Evolutionary conservation across 1,140 invertebrate species (phyloP).

Genomic region (Cotesia chilonis): DNA sequence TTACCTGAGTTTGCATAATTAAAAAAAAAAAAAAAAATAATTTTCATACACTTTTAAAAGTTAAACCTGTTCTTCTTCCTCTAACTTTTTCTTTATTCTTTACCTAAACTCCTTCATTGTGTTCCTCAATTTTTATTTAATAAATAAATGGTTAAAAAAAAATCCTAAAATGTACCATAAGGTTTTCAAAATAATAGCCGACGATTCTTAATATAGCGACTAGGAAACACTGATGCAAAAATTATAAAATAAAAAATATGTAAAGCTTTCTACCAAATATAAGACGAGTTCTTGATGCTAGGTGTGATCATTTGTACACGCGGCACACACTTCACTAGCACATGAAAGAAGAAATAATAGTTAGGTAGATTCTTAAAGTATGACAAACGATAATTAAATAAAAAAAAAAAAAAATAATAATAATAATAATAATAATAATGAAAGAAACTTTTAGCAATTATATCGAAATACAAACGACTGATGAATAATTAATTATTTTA

Average conservation of each 20-base stretch:
- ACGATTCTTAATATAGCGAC: no score
- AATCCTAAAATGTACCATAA: no score
- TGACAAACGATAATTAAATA: no score
- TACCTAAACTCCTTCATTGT: not conserved
- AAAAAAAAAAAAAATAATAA: no score
- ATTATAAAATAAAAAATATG: constrained; percentile 21
- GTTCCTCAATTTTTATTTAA: no score
- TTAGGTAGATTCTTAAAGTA: constrained; percentile 49
- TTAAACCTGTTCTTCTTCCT: constrained; percentile 38
- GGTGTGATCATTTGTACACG: constrained; percentile 11
- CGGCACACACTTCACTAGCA: constrained; percentile 21
- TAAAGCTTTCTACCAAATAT: constrained; percentile 65
- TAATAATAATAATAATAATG: no score
- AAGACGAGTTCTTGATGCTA: constrained; percentile 37
- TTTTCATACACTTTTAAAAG: not conserved
- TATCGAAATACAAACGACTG: constrained; percentile 63
- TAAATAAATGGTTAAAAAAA: not conserved
- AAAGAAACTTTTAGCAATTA: constrained; percentile 53
- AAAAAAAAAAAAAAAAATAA: not conserved
- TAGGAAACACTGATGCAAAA: no score
- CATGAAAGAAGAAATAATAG: constrained; percentile 47
- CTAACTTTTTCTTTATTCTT: constrained; percentile 1
- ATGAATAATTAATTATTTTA: constrained; percentile 36
- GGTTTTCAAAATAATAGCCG: no score
- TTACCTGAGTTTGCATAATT: no score